Evolutionary conservation across 2,113 vertebrate species (phyloP), one percentile per base, ranked within the genome.

Genomic region (Tragelaphus imberbis): DNA sequence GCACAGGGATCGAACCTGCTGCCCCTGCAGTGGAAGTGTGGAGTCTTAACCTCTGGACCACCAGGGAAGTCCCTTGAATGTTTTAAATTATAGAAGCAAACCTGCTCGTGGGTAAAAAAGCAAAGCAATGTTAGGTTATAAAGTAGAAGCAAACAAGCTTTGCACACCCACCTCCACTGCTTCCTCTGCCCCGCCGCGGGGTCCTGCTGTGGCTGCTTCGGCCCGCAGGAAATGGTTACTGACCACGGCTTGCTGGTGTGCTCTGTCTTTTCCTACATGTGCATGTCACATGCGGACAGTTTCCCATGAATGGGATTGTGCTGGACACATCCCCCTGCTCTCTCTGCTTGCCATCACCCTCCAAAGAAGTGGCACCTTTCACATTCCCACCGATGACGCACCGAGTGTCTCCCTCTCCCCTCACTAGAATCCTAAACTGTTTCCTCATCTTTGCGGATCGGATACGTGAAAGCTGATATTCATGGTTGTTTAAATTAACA

Each of bases 41-140:
- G 19, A 71, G 68, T 40, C 68, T 71, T 40, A 40, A 40, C 68
- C n/a, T 12, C 68, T 40, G n/a, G 68, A 23, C 68, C 10, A 23
- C 68, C 19, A 12, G n/a, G 68, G 19, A 23, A 71, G n/a, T 12
- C 68, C 68, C n/a, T 90, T 59, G 4, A 77, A 33, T 53, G 13
- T 77, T 80, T 91, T n/a, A 53, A 71, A 30, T 96, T 47, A 30
- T 96, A 53, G 55, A 88, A 55, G 49, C 59, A 91, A 90, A 79
- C 36, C 14, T 88, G 82, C 27, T 87, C 27, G 30, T 7, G n/a
- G 59, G 44, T 36, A 8, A 47, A 55, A 56, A 44, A 75, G 27
- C 21, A 40, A 77, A 79, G 16, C 36, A 65, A 10, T 40, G 44
- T 33, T 51, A 44, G 36, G 11, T 40, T 17, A 65, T 27, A 47